These are phyloP conservation scores for Myoxocephalus aenaeus DNA, from an alignment of 2,797 vertebrate species.

Conservation along the genomic window DNA sequence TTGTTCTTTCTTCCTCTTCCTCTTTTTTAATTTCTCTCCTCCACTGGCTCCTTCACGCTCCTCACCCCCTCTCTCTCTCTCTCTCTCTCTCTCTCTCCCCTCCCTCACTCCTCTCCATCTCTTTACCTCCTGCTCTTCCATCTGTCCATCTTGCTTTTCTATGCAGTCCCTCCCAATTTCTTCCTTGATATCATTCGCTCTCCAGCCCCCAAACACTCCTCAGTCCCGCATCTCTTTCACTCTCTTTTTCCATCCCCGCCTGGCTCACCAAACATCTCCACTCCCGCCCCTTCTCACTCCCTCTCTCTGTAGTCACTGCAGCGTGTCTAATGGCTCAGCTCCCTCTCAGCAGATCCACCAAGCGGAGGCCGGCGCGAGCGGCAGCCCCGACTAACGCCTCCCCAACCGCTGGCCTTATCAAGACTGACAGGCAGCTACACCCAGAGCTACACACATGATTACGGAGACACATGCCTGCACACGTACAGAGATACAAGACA, in stretches of 20 bases:
- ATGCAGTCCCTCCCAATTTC: constrained; percentile 33
- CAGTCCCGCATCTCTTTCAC: constrained; percentile 34
- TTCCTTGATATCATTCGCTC: constrained; percentile 21
- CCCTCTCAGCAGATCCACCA: constrained; percentile 74
- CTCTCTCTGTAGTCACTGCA: constrained; percentile 74
- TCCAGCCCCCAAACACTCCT: constrained; percentile 34
- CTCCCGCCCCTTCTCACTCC: constrained; percentile 29
- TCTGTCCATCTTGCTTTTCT: constrained; percentile 31
- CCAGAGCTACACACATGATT: constrained; percentile 33
- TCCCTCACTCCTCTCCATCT: constrained; percentile 1
- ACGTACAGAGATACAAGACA: constrained; percentile 12
- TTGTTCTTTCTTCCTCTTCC: background rate
- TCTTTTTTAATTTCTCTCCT: background rate
- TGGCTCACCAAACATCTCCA: constrained; percentile 46
- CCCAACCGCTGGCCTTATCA: constrained; percentile 64
- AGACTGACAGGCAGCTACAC: constrained; percentile 63
- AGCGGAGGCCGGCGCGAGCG: constrained; percentile 56
- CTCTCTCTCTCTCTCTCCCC: background rate
- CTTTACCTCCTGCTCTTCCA: constrained; percentile 31
- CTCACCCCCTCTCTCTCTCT: background rate
- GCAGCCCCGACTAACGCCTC: constrained; percentile 48
- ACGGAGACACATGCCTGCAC: constrained; percentile 16
- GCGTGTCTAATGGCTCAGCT: constrained; percentile 78
- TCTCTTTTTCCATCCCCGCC: constrained; percentile 33
- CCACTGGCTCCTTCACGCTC: background rate